phyloP scores from a whole-genome alignment of 2,888 invertebrate species.

The Metacarcinus magister region DNA sequence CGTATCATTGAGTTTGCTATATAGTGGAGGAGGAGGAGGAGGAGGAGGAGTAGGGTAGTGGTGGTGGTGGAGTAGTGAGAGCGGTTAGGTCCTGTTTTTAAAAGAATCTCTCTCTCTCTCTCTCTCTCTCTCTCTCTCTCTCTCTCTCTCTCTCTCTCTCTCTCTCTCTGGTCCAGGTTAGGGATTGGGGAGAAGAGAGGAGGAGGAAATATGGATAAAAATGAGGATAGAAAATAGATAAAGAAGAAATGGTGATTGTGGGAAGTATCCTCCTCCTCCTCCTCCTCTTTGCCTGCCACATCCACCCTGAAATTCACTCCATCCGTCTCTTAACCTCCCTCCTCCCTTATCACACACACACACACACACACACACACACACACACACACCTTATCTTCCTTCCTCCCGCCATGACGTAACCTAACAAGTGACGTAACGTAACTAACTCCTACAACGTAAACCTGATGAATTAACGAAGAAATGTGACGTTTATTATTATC shows the following conservation, averaged over 20 bases:
- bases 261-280: neutral
- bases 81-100: neutral
- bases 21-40: neutral
- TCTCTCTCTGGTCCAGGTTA: neutral
- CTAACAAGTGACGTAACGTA: neutral
- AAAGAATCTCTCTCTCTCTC: neutral
- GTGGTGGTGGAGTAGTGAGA: too few species aligned
- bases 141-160: neutral
- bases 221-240: neutral
- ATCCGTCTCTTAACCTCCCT: neutral
- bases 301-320: neutral
- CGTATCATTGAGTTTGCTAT: neutral
- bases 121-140: neutral
- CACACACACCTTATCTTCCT: constrained; percentile 3
- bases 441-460: neutral
- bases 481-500: too few species aligned
- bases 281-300: neutral
- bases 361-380: too few species aligned
- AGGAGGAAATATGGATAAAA: neutral
- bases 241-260: too few species aligned
- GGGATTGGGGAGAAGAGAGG: neutral
- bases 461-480: neutral
- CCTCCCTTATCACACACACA: constrained; percentile 43
- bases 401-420: neutral
- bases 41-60: neutral